phyloP scores from a whole-genome alignment of 2,113 vertebrate genomes.

The Pachyramphus minor region DNA sequence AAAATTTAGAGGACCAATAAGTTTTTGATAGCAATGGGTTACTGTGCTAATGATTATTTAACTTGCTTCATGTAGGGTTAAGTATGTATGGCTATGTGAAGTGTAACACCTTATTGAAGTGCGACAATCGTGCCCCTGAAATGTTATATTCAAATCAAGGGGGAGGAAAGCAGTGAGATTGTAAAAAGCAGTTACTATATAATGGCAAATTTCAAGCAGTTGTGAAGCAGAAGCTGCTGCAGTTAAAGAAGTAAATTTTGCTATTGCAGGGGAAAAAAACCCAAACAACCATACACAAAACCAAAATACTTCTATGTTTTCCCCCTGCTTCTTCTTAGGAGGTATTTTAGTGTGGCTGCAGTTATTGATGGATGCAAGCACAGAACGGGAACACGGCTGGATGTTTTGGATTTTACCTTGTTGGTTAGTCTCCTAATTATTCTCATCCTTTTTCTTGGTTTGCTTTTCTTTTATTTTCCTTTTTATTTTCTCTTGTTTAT shows the following conservation, averaged over 20 bases:
- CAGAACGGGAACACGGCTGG: not conserved
- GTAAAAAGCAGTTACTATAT: not conserved
- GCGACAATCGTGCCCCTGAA: slow-evolving; percentile 1
- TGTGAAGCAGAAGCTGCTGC: not conserved
- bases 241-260: not conserved
- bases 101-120: not conserved
- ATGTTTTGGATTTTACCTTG: not conserved
- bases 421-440: not conserved
- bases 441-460: not conserved
- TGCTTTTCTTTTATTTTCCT: not conserved
- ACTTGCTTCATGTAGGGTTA: slow-evolving; percentile 46
- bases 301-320: not conserved
- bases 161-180: not conserved
- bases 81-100: slow-evolving; percentile 35
- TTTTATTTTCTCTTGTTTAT: not conserved
- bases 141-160: not conserved
- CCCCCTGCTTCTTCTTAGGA: not conserved
- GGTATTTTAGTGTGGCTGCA: not conserved
- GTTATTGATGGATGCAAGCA: not conserved
- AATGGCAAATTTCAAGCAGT: not conserved
- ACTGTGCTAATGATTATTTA: slow-evolving; percentile 57
- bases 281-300: not conserved
- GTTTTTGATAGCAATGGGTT: slow-evolving; percentile 64
- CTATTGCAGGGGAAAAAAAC: not conserved
- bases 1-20: slow-evolving; percentile 58